Evolutionary conservation across 2,797 vertebrate genomes (phyloP).

Genomic region (Aselliscus stoliczkanus): DNA sequence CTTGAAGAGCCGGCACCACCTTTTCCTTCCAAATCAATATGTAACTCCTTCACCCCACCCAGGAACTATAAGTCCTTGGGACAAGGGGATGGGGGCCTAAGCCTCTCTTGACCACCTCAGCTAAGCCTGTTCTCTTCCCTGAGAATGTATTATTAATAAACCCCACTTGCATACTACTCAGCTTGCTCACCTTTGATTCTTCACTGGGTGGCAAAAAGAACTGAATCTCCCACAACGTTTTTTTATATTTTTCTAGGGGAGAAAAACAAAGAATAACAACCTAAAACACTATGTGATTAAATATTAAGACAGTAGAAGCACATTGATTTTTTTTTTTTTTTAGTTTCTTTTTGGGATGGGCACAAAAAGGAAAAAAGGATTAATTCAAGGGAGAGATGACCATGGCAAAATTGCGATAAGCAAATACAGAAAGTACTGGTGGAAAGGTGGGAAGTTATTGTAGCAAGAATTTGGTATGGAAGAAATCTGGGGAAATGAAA

Average conservation of each 20-base stretch:
- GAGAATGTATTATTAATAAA: no score
- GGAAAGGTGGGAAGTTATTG: neutral
- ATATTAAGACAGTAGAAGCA: neutral
- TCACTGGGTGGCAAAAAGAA: no score
- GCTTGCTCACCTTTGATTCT: no score
- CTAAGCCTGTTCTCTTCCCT: no score
- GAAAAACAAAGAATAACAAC: neutral
- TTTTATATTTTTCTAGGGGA: neutral
- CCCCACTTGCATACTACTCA: no score
- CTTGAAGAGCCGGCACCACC: no score
- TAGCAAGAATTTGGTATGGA: neutral
- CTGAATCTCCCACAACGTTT: no score
- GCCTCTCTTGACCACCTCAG: no score
- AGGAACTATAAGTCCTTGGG: no score
- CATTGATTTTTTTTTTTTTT: neutral
- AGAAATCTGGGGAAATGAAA: neutral
- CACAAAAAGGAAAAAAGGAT: neutral
- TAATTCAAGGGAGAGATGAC: neutral
- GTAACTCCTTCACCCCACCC: no score
- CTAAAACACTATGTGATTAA: neutral
- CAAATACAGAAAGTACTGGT: neutral
- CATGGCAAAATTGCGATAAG: neutral
- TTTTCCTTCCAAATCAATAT: no score
- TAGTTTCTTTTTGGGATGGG: neutral
- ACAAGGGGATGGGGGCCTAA: no score